Percentiles rank a stretch among this genome's conserved stretches.
phyloP scores from a whole-genome alignment of 2,113 vertebrate species.

The Myrmecophaga tridactyla region DNA sequence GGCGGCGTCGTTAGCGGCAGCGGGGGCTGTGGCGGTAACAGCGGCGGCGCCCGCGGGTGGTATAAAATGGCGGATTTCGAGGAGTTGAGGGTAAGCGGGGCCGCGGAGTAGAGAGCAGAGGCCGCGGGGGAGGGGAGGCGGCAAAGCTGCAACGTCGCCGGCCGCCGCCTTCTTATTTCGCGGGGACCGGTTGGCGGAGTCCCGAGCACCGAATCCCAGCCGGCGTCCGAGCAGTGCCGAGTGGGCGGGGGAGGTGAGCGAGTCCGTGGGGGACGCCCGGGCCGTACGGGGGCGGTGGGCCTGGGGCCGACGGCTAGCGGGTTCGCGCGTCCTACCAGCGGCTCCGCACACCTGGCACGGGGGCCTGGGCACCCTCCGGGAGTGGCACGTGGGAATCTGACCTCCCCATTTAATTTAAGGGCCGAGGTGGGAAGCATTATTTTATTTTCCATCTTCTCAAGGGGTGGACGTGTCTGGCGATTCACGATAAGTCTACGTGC shows the following conservation, averaged over 20 bases:
- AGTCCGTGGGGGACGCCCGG: neutral
- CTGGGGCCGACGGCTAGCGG: neutral
- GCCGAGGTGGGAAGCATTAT: neutral
- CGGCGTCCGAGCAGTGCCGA: neutral
- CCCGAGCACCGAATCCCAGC: neutral
- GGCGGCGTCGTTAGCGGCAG: constrained; percentile 44
- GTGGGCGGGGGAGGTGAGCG: neutral
- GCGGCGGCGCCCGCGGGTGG: constrained; percentile 70
- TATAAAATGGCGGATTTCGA: constrained; percentile 91
- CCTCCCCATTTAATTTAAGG: neutral
- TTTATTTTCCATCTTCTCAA: neutral
- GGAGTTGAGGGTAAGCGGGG: constrained; percentile 87
- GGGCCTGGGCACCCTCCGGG: neutral
- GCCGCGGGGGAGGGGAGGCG: constrained; percentile 45
- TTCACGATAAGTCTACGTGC: neutral
- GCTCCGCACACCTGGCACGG: constrained; percentile 41
- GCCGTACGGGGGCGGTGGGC: neutral
- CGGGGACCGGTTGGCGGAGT: constrained; percentile 28
- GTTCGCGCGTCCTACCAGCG: neutral
- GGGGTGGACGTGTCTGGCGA: neutral
- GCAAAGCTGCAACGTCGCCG: constrained; percentile 26
- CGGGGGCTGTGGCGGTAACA: constrained; percentile 66
- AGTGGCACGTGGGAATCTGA: neutral
- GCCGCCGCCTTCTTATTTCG: neutral
- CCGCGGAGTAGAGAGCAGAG: constrained; percentile 23